Conservation (phyloP, 2,797 vertebrate genomes). For the Pygocentrus nattereri region DNA sequence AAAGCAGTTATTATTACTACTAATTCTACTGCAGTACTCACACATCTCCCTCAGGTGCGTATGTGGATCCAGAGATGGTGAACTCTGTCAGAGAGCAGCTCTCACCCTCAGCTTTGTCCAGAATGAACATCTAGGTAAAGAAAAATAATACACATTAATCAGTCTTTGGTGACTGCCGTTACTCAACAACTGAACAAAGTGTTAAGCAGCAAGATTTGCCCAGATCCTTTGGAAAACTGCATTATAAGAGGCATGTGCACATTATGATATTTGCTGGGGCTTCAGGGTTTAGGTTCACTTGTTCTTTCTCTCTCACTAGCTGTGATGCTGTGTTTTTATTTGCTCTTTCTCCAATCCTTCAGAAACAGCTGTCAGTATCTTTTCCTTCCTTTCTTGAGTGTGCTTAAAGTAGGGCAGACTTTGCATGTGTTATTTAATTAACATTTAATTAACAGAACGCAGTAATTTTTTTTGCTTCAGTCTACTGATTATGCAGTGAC, state of each 20-base stretch:
- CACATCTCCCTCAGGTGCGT: conserved; percentile 96
- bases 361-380: conserved; percentile 15
- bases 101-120: conserved; percentile 89
- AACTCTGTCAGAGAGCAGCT: conserved; percentile 93
- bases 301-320: not conserved
- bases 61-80: conserved; percentile 96
- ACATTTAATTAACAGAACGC: not conserved
- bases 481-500: not conserved
- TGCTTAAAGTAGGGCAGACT: not conserved
- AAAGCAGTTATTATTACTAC: no score
- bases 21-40: conserved; percentile 78
- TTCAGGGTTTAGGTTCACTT: not conserved
- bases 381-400: not conserved
- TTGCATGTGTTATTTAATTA: not conserved
- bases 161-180: not conserved
- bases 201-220: not conserved
- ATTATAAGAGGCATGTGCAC: not conserved
- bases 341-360: not conserved
- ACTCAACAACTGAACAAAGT: not conserved
- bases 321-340: not conserved
- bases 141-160: conserved; percentile 1
- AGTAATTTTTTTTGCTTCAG: not conserved
- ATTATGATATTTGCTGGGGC: not conserved
- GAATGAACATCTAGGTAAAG: conserved; percentile 88
- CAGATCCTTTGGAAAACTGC: not conserved